Conservation (phyloP, 2,888 invertebrate species). For the Archaeoteleia sp. region DNA sequence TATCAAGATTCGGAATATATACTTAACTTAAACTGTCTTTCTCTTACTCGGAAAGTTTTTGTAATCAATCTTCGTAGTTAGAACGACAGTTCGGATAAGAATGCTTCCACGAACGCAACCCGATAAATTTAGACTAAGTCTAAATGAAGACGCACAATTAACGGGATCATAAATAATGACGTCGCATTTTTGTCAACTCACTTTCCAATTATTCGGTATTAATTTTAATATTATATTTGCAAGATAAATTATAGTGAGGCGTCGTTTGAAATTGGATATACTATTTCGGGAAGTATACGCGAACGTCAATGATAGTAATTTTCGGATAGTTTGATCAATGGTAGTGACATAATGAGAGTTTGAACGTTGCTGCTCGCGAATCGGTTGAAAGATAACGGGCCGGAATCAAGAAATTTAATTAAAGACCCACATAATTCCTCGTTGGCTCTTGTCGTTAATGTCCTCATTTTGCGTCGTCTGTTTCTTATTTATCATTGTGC, state of each 20-base stretch:
- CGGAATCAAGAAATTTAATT: slow-evolving; percentile 65
- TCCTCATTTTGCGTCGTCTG: slow-evolving; percentile 49
- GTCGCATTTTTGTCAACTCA: neutral
- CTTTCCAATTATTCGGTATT: slow-evolving; percentile 5
- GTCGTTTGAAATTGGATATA: slow-evolving; percentile 27
- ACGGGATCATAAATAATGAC: slow-evolving; percentile 29
- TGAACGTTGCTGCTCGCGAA: slow-evolving; percentile 52
- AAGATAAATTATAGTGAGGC: slow-evolving; percentile 24
- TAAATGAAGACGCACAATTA: slow-evolving; percentile 21
- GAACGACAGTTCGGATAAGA: slow-evolving; percentile 49
- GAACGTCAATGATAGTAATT: slow-evolving; percentile 43
- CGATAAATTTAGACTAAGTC: slow-evolving; percentile 46
- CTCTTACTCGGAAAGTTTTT: slow-evolving; percentile 51
- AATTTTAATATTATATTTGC: slow-evolving; percentile 7
- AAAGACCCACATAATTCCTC: slow-evolving; percentile 62
- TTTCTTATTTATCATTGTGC: slow-evolving; percentile 53
- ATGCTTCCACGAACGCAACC: slow-evolving; percentile 37
- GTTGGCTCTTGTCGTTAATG: slow-evolving; percentile 57
- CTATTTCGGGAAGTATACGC: slow-evolving; percentile 10
- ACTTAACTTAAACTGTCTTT: slow-evolving; percentile 32
- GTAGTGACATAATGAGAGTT: slow-evolving; percentile 57
- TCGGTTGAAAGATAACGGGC: slow-evolving; percentile 55
- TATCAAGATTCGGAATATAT: slow-evolving; percentile 44
- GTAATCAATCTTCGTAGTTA: slow-evolving; percentile 53
- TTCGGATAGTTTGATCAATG: slow-evolving; percentile 55